Percentiles rank a stretch among this genome's conserved stretches.
These are phyloP conservation scores for Auanema freiburgensis DNA, from an alignment of 2,888 invertebrate genomes.

Conservation along the genomic window DNA sequence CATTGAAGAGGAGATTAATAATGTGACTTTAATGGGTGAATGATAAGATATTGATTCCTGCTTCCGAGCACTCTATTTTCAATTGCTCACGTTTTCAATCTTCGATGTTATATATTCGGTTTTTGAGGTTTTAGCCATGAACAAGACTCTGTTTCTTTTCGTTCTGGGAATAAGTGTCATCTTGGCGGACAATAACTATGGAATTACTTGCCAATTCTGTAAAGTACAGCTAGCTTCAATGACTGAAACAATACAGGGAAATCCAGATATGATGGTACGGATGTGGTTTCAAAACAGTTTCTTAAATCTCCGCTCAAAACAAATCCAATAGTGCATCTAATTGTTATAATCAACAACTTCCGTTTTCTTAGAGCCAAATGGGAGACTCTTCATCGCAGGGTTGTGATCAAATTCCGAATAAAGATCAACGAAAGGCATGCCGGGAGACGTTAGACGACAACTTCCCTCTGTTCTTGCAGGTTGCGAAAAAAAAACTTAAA, in stretches of 20 bases:
- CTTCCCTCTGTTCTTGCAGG: not conserved
- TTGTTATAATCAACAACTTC: not conserved
- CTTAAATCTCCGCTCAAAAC: not conserved
- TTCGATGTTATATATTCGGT: too few species aligned
- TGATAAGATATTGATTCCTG: too few species aligned
- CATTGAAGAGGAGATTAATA: too few species aligned
- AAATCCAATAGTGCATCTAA: too few species aligned
- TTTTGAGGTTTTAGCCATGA: too few species aligned
- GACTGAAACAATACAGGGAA: constrained; percentile 4
- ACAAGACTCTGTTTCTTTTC: too few species aligned
- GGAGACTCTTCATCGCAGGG: not conserved
- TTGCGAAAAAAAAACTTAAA: not conserved
- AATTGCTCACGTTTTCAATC: too few species aligned
- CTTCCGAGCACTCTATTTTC: too few species aligned
- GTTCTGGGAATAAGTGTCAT: too few species aligned
- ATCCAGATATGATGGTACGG: not conserved
- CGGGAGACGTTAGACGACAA: not conserved
- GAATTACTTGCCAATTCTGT: constrained; percentile 5
- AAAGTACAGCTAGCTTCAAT: constrained; percentile 1
- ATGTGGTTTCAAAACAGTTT: not conserved
- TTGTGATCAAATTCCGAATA: not conserved
- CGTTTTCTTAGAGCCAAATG: not conserved
- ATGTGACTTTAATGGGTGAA: too few species aligned
- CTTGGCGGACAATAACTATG: constrained; percentile 2
- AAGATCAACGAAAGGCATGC: not conserved